These are phyloP conservation scores for Pogonognathellus flavescens DNA, from an alignment of 1,140 invertebrate species.

Conservation along the genomic window DNA sequence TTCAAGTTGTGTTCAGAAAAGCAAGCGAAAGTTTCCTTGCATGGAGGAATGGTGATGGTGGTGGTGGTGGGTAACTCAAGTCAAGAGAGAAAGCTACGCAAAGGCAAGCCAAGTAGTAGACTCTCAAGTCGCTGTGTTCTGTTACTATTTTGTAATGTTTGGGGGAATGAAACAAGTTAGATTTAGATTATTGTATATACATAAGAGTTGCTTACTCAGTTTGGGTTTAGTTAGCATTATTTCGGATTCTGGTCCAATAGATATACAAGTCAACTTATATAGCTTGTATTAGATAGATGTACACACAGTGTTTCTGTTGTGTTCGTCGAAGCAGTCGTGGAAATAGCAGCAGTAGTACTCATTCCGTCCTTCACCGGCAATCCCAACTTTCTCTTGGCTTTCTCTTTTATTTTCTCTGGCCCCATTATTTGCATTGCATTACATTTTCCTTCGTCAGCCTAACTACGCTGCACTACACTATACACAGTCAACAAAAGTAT, in stretches of 20 bases:
- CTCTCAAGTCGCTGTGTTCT: not conserved
- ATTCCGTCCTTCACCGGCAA: slow-evolving; percentile 40
- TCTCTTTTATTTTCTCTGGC: slow-evolving; percentile 46
- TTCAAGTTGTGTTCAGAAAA: too few relatives aligned
- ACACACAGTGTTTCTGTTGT: too few relatives aligned
- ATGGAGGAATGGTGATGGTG: too few relatives aligned
- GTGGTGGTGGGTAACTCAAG: not conserved
- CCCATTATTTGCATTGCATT: slow-evolving; percentile 50
- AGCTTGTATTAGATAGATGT: too few relatives aligned
- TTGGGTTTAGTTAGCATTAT: slow-evolving; percentile 12
- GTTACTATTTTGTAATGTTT: too few relatives aligned
- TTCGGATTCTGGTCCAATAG: not conserved
- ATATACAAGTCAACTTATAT: too few relatives aligned
- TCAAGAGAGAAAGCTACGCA: slow-evolving; percentile 1
- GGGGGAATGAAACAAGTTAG: slow-evolving; percentile 24
- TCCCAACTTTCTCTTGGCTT: slow-evolving; percentile 40
- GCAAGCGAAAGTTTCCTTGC: too few relatives aligned
- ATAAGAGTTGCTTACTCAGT: slow-evolving; percentile 24
- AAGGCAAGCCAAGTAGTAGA: not conserved
- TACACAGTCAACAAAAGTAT: slow-evolving; percentile 38
- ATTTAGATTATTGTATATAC: slow-evolving; percentile 46
- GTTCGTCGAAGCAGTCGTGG: too few relatives aligned
- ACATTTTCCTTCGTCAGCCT: slow-evolving; percentile 22
- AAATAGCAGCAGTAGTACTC: not conserved
- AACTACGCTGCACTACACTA: slow-evolving; percentile 21